Base-by-base conservation (phyloP, 2,888 invertebrate species). In the Stenichneumon culpator region DNA sequence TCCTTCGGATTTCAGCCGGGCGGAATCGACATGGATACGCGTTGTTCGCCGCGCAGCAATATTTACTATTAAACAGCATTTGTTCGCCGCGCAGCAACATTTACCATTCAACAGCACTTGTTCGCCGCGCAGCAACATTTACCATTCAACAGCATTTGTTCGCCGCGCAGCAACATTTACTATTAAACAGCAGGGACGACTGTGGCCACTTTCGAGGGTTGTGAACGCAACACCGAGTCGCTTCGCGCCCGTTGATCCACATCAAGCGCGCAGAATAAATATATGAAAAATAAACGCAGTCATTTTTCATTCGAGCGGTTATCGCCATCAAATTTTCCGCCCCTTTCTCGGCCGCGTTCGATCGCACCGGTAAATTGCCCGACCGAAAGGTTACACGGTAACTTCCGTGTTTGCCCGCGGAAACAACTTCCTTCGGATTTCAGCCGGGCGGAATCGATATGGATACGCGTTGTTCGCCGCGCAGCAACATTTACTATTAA, bases 401-500 rank as follows among this genome's bases (percentile, higher is more conserved):
- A 57, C 14, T 57, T 22, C 22, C 25, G 14, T 57, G 57, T 57
- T 57, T 25, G 57, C 14, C 11, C 25, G 25, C 25, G 25, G 57
- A 1, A 22, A 57, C 25, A 25, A 14, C 57, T 57, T 57, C 25
- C 25, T 57, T 57, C 25, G 57, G 57, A 9, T 57, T 57, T 11
- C 9, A 11, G 57, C 57, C 57, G 16, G 25, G 3, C 16, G 28
- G 6, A 28, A 32, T 32, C 63, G 63, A 63, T 54, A 54, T 19
- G 52, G 19, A 63, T 32, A 32, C 28, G 28, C 25, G 32, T 63
- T 63, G 16, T 63, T 16, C 63, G 28, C 19, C 19, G 9, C 19
- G n/a, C 52, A 28, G 22, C n/a, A 28, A 63, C 63, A 32, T 63
- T 63, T 28, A 63, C 63, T 63, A 63, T 63, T 16, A 32, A 32